Percentiles rank a stretch among this genome's conserved stretches.
phyloP scores from a whole-genome alignment of 1,140 invertebrate genomes.

The Bilobella aurantiaca region DNA sequence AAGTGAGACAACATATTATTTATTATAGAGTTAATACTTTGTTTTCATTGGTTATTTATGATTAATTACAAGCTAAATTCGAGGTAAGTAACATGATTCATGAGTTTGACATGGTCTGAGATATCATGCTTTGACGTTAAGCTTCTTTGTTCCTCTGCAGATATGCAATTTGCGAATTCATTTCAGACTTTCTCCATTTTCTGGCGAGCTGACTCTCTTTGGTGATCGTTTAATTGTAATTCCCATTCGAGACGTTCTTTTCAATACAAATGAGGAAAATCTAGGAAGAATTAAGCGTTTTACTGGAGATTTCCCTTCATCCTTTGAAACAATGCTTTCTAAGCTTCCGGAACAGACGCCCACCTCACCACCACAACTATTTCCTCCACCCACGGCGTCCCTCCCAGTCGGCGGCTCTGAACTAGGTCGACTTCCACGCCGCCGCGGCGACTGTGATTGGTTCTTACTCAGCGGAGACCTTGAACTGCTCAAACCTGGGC shows the following conservation, averaged over 20 bases:
- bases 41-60: too few species aligned
- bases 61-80: too few species aligned
- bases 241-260: constrained; percentile 29
- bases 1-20: too few species aligned
- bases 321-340: constrained; percentile 32
- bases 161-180: too few species aligned
- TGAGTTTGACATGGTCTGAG: too few species aligned
- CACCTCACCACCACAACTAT: neutral
- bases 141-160: too few species aligned
- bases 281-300: constrained; percentile 32
- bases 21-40: too few species aligned
- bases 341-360: constrained; percentile 15
- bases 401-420: neutral
- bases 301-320: constrained; percentile 26
- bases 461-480: constrained; percentile 3
- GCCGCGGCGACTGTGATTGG: neutral
- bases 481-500: neutral
- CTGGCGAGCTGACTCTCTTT: neutral
- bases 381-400: neutral
- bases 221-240: constrained; percentile 27
- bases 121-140: too few species aligned
- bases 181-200: too few species aligned
- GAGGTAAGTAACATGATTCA: too few species aligned
- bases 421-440: neutral
- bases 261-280: constrained; percentile 34